phyloP scores from a whole-genome alignment of 1,140 invertebrate genomes.

The Caenorhabditis tropicalis region DNA sequence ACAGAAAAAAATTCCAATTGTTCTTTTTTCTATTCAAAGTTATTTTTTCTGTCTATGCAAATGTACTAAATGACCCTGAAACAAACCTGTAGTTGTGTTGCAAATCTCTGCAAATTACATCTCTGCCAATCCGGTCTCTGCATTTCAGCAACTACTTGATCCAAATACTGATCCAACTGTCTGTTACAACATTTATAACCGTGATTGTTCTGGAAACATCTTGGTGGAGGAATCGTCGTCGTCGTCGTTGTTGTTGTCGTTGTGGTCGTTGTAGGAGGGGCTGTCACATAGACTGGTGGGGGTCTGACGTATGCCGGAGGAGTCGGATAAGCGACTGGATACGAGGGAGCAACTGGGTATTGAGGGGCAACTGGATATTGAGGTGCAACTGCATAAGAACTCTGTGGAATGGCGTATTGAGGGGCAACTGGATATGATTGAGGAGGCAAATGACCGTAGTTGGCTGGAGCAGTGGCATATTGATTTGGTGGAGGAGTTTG shows the following conservation, averaged over 20 bases:
- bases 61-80: not conserved
- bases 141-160: not conserved
- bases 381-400: no score
- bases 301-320: not conserved
- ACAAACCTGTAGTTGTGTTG: conserved; percentile 25
- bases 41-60: not conserved
- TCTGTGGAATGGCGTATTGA: no score
- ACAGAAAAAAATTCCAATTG: no score
- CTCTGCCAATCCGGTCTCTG: conserved; percentile 19
- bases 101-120: conserved; percentile 28
- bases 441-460: not conserved
- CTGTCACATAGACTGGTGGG: not conserved
- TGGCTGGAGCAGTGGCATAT: not conserved
- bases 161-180: not conserved
- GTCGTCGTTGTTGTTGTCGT: not conserved
- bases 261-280: not conserved
- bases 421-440: not conserved
- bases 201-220: not conserved
- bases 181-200: conserved; percentile 19
- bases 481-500: not conserved
- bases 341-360: not conserved
- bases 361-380: no score
- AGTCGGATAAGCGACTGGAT: not conserved
- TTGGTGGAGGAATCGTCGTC: conserved; percentile 3
- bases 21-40: not conserved